Base-by-base conservation (phyloP, 2,797 vertebrate species). In the Arremon brunneinucha region DNA sequence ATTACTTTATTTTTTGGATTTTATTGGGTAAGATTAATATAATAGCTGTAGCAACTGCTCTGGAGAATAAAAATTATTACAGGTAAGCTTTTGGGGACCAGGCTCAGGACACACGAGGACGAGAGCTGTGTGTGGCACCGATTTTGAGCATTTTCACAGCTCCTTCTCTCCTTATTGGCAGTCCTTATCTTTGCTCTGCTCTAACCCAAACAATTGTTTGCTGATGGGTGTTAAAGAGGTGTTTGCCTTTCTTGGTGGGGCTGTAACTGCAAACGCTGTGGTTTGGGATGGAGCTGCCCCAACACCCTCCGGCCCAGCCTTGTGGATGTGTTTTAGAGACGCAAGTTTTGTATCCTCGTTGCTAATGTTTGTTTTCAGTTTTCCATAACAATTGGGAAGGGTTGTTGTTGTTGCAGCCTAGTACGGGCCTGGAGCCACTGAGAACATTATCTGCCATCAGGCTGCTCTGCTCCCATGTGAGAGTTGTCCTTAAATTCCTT, bases 1-100 rank as follows among this genome's bases (percentile, higher is more conserved):
- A 43, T 72, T 92, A 68, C 47, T 88, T 74, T 81, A 47, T 1
- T 22, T 87, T 90, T 57, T 59, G 30, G 34, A 44, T 93, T 89
- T 94, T 67, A 79, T 22, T 57, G 32, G n/a, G 50, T 44, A 27
- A 59, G 56, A 56, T 72, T 69, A 63, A 92, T 69, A 27, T 34
- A 82, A 82, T 76, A 67, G 39, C 81, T 87, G 34, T 30, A 59
- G 55, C 69, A 50, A 74, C 43, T 69, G 32, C 44, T 92, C 63
- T 3, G 28, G 59, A 70, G 59, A 89, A 69, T 62, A 68, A 79
- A 72, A 87, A 24, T 30, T 57, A 27, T 79, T n/a, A 6, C 55
- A 50, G 52, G 32, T 76, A 32, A 52, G 16, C 22, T 52, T 72
- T 1, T 32, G 52, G 59, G 81, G 28, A 9, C 22, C 22, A 10